Evolutionary conservation across 2,797 vertebrate species (phyloP).

Genomic region (Sebastes aleutianus): DNA sequence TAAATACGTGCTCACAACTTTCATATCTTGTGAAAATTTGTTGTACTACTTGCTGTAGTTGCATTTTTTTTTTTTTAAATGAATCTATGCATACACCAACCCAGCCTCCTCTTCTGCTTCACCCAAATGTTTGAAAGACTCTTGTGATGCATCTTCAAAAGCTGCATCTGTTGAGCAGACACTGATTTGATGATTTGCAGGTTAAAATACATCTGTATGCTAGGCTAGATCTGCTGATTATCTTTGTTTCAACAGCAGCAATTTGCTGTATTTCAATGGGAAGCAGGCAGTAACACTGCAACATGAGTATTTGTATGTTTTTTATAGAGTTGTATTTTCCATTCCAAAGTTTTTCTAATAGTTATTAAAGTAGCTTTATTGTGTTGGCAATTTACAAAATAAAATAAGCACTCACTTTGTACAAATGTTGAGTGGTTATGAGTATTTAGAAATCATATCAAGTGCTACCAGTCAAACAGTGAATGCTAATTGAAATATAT

Average conservation of each 20-base stretch:
- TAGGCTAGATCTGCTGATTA: neutral
- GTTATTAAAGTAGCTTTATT: neutral
- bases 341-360: no score
- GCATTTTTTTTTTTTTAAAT: neutral
- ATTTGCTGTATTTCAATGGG: neutral
- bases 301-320: neutral
- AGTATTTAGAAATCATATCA: neutral
- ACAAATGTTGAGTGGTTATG: neutral
- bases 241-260: neutral
- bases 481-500: neutral
- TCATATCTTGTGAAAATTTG: neutral
- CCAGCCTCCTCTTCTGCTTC: neutral
- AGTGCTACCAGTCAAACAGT: neutral
- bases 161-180: neutral
- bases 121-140: neutral
- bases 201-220: neutral
- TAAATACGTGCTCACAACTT: fast-evolving
- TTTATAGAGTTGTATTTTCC: no score
- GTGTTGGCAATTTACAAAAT: neutral
- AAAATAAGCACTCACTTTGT: neutral
- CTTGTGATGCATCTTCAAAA: neutral
- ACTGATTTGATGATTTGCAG: neutral
- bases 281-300: neutral
- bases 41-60: no score
- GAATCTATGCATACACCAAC: neutral